Evolutionary conservation across 1,140 invertebrate genomes (phyloP), one percentile per base, ranked within the genome.

Genomic region (Drosophila takahashii): DNA sequence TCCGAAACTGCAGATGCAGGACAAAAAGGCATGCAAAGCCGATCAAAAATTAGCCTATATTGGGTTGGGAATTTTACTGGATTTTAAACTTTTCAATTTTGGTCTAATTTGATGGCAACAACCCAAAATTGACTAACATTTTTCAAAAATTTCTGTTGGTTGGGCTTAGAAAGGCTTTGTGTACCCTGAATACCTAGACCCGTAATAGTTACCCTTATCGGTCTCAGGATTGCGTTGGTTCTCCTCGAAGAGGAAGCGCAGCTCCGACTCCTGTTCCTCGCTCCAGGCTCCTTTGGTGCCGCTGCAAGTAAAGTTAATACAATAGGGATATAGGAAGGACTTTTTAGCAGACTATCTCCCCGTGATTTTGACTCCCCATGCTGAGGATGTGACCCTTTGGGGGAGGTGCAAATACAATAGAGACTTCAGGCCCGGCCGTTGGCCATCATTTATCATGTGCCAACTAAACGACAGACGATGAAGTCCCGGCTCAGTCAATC

Each of bases 251-350:
- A 98, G 93, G 65, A 94, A 94, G 42, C 95, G 94, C 34, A 98
- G 92, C 93, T 98, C 97, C 64, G 96, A 94, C 92, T 98, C 97
- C 92, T 98, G 95, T 79, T 96, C 95, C 91, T 98, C 97, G 32
- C 94, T 95, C 98, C 98, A 99, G 10, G 91, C 83, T 72, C 92
- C 93, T 50, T 83, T 91, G 76, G 91, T 89, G 70, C 85, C 81
- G 64, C 70, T 71, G 90, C 27, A 73, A 71, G 45, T 45, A 67
- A 48, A 58, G 44, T 66, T 47, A 53, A 53, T 27, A 27, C 36
- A 39, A 57, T 69, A 41, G 51, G 29, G 26, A 45, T 37, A 45
- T 34, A 27, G 18, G 9, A 37, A 44, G 22, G 6, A 36, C 29
- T 29, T 27, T 41, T 18, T 16, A 36, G 18, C 16, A 16, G 15